Evolutionary conservation across 2,113 vertebrate genomes (phyloP).

Genomic region (Callocephalon fimbriatum): DNA sequence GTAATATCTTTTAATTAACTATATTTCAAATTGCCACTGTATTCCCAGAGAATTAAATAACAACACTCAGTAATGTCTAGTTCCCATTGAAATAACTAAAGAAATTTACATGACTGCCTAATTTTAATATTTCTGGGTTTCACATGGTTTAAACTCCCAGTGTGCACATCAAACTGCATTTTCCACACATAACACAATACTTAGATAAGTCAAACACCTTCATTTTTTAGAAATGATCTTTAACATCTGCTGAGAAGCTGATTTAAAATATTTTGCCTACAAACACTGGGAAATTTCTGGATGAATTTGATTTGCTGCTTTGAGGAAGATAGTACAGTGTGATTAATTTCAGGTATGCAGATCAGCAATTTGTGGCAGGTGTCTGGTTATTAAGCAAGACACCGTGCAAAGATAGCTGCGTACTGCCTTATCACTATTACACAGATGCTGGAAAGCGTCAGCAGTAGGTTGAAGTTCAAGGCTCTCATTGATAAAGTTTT

Average conservation of each 20-base stretch:
- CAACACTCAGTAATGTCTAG: not conserved
- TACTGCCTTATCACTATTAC: not conserved
- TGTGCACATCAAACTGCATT: not conserved
- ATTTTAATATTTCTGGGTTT: not conserved
- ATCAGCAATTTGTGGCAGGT: not conserved
- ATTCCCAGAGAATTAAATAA: not conserved
- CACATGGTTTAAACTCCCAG: not conserved
- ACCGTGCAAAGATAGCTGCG: fast-evolving
- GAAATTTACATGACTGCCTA: no score
- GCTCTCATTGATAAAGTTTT: not conserved
- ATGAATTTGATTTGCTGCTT: not conserved
- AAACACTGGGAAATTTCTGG: not conserved
- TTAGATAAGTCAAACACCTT: not conserved
- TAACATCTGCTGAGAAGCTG: not conserved
- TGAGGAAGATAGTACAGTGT: not conserved
- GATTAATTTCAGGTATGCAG: not conserved
- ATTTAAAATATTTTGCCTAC: not conserved
- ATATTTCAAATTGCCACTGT: not conserved
- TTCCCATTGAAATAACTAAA: not conserved
- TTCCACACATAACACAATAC: not conserved
- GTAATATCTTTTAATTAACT: not conserved
- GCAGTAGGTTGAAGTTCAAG: not conserved
- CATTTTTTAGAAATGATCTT: not conserved
- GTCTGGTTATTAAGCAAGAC: not conserved
- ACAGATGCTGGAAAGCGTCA: not conserved